Conservation (phyloP, 2,888 invertebrate species). For the Agrochola lychnidis region DNA sequence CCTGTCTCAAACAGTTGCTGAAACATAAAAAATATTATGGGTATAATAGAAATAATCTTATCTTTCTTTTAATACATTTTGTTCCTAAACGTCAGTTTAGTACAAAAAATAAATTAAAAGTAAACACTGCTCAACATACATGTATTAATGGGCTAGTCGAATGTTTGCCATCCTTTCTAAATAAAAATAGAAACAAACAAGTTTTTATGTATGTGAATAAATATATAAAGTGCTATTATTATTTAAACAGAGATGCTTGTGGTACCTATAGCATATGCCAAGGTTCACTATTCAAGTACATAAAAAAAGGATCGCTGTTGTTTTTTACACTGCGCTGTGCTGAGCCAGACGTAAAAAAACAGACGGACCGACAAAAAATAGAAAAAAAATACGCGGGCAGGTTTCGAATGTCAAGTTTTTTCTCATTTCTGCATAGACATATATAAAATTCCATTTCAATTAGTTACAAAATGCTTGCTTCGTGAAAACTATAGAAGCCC, state of each 20-base stretch:
- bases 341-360: slow-evolving; percentile 89
- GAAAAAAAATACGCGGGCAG: slow-evolving; percentile 89
- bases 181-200: slow-evolving; percentile 44
- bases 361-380: slow-evolving; percentile 79
- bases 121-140: slow-evolving; percentile 14
- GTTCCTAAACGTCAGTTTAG: neutral
- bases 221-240: slow-evolving; percentile 51
- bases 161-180: slow-evolving; percentile 35
- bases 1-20: slow-evolving; percentile 89
- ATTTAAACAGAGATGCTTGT: slow-evolving; percentile 53
- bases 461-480: slow-evolving; percentile 48
- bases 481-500: slow-evolving; percentile 55
- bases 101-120: neutral
- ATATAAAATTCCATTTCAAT: slow-evolving; percentile 58
- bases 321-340: slow-evolving; percentile 85
- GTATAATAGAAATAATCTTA: slow-evolving; percentile 6
- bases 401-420: slow-evolving; percentile 86
- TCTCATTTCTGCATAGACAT: slow-evolving; percentile 72
- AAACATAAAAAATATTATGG: slow-evolving; percentile 57
- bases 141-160: slow-evolving; percentile 1
- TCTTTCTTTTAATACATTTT: slow-evolving; percentile 14
- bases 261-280: slow-evolving; percentile 72
- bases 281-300: slow-evolving; percentile 78
- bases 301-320: slow-evolving; percentile 79
- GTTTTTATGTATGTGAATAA: slow-evolving; percentile 38